phyloP scores from a whole-genome alignment of 2,888 invertebrate species.

The Stenodera caucasica region DNA sequence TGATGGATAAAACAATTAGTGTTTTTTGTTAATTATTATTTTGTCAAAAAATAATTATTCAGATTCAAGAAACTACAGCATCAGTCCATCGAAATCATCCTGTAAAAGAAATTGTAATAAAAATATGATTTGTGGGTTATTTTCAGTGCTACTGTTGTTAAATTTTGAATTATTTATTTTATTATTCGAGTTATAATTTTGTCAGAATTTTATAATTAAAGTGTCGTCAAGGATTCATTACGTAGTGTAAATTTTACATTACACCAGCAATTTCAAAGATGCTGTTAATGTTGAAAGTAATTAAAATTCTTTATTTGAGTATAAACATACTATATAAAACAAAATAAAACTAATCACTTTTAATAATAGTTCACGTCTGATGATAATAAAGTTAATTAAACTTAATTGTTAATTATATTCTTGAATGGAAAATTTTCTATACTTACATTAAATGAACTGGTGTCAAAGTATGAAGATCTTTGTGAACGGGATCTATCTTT shows the following conservation, averaged over 20 bases:
- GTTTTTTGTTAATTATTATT: slow-evolving; percentile 9
- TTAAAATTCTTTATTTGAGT: background rate
- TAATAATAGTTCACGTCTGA: background rate
- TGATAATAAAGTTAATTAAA: slow-evolving; percentile 18
- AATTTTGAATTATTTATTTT: background rate
- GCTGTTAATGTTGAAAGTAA: background rate
- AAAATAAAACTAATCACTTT: background rate
- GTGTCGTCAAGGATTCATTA: background rate
- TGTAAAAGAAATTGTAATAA: slow-evolving; percentile 29
- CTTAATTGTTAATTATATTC: background rate
- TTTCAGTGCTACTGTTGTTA: background rate
- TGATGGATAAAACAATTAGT: slow-evolving; percentile 37
- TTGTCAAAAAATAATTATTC: slow-evolving; percentile 14
- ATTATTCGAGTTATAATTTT: background rate
- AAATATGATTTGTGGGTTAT: background rate
- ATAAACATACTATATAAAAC: background rate
- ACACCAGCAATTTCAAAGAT: background rate
- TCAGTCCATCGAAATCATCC: slow-evolving; percentile 40
- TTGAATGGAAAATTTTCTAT: slow-evolving; percentile 15
- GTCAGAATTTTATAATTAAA: background rate
- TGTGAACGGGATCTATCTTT: slow-evolving; percentile 45
- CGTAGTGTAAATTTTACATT: background rate
- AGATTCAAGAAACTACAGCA: slow-evolving; percentile 31
- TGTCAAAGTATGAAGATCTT: slow-evolving; percentile 45
- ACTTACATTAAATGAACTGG: slow-evolving; percentile 47